Conservation (phyloP, 2,888 invertebrate genomes). For the Pycnomerus fuliginosus region DNA sequence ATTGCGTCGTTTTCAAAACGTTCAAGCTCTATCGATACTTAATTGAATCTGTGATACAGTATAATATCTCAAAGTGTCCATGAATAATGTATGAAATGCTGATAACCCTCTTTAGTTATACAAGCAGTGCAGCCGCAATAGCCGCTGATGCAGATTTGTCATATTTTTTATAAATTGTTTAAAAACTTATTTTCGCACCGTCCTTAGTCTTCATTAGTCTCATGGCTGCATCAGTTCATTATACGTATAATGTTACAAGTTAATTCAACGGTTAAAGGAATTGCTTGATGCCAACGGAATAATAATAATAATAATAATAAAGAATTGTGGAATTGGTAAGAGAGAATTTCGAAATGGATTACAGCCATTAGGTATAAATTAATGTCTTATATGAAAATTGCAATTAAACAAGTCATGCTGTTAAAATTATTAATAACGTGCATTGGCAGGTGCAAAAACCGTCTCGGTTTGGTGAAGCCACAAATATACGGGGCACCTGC, state of each 20-base stretch:
- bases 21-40: neutral
- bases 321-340: neutral
- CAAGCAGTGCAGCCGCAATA: neutral
- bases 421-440: slow-evolving; percentile 16
- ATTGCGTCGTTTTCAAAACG: too few relatives aligned
- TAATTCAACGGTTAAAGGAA: too few relatives aligned
- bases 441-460: slow-evolving; percentile 18
- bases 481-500: slow-evolving; percentile 16
- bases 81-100: neutral
- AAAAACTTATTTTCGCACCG: neutral
- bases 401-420: neutral
- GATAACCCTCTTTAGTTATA: neutral
- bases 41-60: neutral
- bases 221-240: too few relatives aligned
- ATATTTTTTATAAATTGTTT: neutral
- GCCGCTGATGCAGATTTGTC: neutral
- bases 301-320: neutral
- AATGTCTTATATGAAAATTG: neutral
- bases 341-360: neutral
- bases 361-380: neutral
- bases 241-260: too few relatives aligned
- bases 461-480: slow-evolving; percentile 7
- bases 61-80: neutral
- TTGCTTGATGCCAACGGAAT: neutral
- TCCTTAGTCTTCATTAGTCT: neutral